Conservation (phyloP, 2,888 invertebrate genomes). For the Amblyjoppa fuscipennis region DNA sequence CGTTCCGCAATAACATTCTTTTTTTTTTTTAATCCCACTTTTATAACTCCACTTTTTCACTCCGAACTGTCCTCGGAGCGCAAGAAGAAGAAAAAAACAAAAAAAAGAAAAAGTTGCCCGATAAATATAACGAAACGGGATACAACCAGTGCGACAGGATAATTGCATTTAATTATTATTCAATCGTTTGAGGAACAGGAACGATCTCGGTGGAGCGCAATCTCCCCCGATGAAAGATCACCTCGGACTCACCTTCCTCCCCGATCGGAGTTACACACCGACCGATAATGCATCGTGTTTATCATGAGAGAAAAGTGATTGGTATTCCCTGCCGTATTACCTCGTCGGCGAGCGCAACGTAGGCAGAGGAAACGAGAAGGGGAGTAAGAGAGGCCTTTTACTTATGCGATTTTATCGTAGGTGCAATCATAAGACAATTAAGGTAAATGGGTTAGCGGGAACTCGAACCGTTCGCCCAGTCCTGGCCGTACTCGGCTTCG, state of each 20-base stretch:
- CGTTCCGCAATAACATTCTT: background rate
- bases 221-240: slow-evolving; percentile 19
- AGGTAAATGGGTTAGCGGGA: slow-evolving; percentile 49
- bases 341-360: background rate
- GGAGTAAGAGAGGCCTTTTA: slow-evolving; percentile 21
- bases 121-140: slow-evolving; percentile 28
- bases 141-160: slow-evolving; percentile 36
- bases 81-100: background rate
- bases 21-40: background rate
- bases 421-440: slow-evolving; percentile 49
- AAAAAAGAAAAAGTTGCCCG: background rate
- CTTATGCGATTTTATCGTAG: slow-evolving; percentile 41
- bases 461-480: slow-evolving; percentile 14
- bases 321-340: slow-evolving; percentile 27
- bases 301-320: slow-evolving; percentile 30
- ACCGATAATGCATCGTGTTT: slow-evolving; percentile 23
- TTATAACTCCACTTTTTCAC: slow-evolving; percentile 13
- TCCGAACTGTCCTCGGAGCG: background rate
- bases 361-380: background rate
- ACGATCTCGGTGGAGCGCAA: slow-evolving; percentile 1
- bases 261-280: slow-evolving; percentile 1
- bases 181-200: slow-evolving; percentile 35
- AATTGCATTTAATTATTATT: slow-evolving; percentile 61
- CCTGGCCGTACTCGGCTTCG: slow-evolving; percentile 7
- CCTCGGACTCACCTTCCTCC: slow-evolving; percentile 5